Conservation (phyloP, 2,797 vertebrate genomes). For the Spinus olivaceus region DNA sequence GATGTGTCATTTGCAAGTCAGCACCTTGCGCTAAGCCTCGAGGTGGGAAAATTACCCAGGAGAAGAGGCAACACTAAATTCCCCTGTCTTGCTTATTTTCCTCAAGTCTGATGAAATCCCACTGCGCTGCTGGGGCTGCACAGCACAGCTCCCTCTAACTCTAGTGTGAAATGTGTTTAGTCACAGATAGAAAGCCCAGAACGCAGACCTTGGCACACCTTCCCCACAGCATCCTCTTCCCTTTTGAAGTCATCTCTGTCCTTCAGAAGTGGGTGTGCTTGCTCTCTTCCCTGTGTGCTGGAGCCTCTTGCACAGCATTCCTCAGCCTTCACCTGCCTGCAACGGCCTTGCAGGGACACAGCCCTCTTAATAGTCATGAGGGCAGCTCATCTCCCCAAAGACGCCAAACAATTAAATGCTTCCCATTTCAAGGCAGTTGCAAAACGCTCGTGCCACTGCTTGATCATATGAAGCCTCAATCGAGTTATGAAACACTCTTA, state of each 20-base stretch:
- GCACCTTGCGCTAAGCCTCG: slow-evolving; percentile 49
- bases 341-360: neutral
- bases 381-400: slow-evolving; percentile 14
- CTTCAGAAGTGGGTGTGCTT: slow-evolving; percentile 1
- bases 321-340: slow-evolving; percentile 23
- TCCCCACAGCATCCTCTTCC: slow-evolving; percentile 45
- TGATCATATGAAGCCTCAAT: neutral
- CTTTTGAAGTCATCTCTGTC: slow-evolving; percentile 7
- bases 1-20: slow-evolving; percentile 66
- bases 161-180: slow-evolving; percentile 32
- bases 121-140: neutral
- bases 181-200: slow-evolving; percentile 25
- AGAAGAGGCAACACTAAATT: slow-evolving; percentile 42
- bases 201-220: slow-evolving; percentile 37
- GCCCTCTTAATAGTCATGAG: neutral
- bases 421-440: slow-evolving; percentile 14
- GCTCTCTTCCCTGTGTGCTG: neutral
- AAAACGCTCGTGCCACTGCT: neutral
- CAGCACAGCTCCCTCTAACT: neutral
- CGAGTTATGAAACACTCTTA: neutral
- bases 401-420: neutral
- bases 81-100: slow-evolving; percentile 36
- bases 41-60: slow-evolving; percentile 59
- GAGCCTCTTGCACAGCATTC: slow-evolving; percentile 29
- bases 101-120: slow-evolving; percentile 53